Evolutionary conservation across 2,888 invertebrate genomes (phyloP).

Genomic region (Crioceris asparagi): DNA sequence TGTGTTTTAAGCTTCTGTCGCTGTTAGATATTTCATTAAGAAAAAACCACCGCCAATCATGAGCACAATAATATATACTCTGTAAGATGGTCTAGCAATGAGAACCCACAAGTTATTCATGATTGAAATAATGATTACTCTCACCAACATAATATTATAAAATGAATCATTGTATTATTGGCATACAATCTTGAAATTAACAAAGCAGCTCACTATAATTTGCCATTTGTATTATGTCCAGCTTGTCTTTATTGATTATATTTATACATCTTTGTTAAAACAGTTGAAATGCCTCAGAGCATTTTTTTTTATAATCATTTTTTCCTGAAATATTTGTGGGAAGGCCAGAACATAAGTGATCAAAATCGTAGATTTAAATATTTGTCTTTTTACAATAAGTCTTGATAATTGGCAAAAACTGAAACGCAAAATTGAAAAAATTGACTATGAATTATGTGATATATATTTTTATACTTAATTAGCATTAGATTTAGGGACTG

Average conservation of each 20-base stretch:
- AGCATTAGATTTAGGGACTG: conserved; percentile 20
- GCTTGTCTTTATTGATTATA: too few species aligned
- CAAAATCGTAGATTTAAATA: conserved; percentile 13
- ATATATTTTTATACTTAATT: conserved; percentile 29
- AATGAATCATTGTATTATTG: too few species aligned
- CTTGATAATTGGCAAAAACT: conserved; percentile 21
- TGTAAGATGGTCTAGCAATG: too few species aligned
- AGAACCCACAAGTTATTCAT: too few species aligned
- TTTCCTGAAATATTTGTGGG: conserved; percentile 4
- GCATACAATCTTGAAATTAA: too few species aligned
- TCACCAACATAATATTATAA: too few species aligned
- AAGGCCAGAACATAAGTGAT: conserved; percentile 9
- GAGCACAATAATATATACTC: too few species aligned
- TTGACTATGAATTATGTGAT: conserved; percentile 29
- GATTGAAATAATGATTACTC: too few species aligned
- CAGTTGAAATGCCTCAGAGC: too few species aligned
- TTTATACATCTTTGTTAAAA: too few species aligned
- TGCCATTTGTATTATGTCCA: too few species aligned
- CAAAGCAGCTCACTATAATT: too few species aligned
- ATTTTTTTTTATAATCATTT: neutral
- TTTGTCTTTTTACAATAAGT: neutral
- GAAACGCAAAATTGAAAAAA: conserved; percentile 16
- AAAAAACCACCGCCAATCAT: conserved; percentile 29
- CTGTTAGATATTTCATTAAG: conserved; percentile 29
- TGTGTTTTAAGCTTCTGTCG: conserved; percentile 32